Evolutionary conservation across 2,888 invertebrate species (phyloP).

Genomic region (Pristionchus fissidentatus): DNA sequence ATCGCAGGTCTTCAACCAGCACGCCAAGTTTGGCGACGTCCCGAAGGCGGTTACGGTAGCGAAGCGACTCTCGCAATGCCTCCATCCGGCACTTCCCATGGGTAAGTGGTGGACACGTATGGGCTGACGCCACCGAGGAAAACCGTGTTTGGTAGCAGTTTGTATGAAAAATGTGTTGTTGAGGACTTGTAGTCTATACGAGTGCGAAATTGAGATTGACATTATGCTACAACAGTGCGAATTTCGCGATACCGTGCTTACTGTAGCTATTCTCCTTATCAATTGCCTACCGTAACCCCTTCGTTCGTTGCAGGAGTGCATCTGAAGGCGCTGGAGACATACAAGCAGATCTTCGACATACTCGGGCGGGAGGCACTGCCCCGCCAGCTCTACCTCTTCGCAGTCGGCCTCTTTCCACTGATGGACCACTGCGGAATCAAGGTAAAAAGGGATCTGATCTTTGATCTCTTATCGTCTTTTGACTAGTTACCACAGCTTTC

Average conservation of each 20-base stretch:
- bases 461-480: too few species aligned
- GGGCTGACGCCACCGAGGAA: background rate
- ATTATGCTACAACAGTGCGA: too few species aligned
- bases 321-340: conserved; percentile 90
- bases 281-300: background rate
- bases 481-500: too few species aligned
- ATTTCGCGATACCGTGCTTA: background rate
- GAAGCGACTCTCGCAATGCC: conserved; percentile 91
- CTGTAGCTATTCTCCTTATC: background rate
- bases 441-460: conserved; percentile 52
- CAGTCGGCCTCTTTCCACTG: conserved; percentile 87
- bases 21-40: conserved; percentile 88
- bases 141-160: background rate
- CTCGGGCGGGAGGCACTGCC: conserved; percentile 82
- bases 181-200: background rate
- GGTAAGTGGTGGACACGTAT: conserved; percentile 75
- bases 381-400: conserved; percentile 74
- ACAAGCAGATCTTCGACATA: conserved; percentile 90
- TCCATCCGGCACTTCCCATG: conserved; percentile 91
- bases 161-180: background rate
- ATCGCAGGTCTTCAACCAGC: conserved; percentile 84
- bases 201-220: background rate
- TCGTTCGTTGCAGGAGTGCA: conserved; percentile 82
- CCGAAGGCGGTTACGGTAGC: conserved; percentile 89
- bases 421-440: conserved; percentile 88